Conservation (phyloP, 2,113 vertebrate genomes). For the Protomyctophum bolini region DNA sequence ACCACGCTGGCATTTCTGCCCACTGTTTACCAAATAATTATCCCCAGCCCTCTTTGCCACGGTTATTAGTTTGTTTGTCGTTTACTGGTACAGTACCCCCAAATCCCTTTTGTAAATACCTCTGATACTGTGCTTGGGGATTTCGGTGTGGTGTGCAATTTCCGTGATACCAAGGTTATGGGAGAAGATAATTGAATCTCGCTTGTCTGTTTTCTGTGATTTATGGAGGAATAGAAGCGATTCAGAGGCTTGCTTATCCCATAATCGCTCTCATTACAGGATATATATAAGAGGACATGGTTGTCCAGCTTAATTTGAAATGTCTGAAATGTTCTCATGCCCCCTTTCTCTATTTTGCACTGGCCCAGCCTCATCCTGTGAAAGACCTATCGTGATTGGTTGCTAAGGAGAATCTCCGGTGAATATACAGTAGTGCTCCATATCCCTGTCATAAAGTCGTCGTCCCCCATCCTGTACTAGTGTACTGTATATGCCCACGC, state of each 20-base stretch:
- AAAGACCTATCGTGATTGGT: neutral
- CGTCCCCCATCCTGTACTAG: conserved; percentile 13
- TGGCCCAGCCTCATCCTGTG: conserved; percentile 9
- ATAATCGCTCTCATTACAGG: conserved; percentile 67
- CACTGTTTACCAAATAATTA: conserved; percentile 59
- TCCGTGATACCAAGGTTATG: conserved; percentile 56
- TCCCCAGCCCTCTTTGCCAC: conserved; percentile 43
- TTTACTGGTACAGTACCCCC: conserved; percentile 37
- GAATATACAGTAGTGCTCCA: conserved; percentile 24
- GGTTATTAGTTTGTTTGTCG: conserved; percentile 62
- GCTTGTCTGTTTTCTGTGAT: conserved; percentile 59
- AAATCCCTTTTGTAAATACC: conserved; percentile 52
- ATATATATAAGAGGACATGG: conserved; percentile 52
- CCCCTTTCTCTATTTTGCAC: conserved; percentile 38
- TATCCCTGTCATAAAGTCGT: neutral
- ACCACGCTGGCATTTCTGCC: conserved; percentile 37
- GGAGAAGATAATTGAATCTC: conserved; percentile 66
- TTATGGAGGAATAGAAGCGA: conserved; percentile 57
- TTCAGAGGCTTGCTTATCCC: conserved; percentile 55
- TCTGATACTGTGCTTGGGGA: conserved; percentile 34
- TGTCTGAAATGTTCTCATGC: conserved; percentile 50
- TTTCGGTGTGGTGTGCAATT: conserved; percentile 51
- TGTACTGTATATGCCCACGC: conserved; percentile 14
- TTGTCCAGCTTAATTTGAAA: conserved; percentile 60
- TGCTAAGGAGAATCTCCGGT: conserved; percentile 30